Base-by-base conservation (phyloP, 2,113 vertebrate species). In the Microtus montanus region DNA sequence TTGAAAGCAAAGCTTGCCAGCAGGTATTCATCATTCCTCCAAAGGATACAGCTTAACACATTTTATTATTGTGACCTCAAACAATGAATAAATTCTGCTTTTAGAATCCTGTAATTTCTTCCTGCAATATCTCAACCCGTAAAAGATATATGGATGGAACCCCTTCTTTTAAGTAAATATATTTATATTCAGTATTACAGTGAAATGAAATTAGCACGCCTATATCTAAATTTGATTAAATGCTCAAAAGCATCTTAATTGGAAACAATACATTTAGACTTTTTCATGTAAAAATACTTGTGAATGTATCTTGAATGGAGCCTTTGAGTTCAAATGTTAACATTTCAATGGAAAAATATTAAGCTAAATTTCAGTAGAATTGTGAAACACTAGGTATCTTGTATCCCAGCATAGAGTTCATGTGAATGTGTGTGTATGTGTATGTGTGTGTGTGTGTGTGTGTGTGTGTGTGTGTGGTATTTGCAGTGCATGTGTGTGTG, bases 1-100 rank as follows among this genome's bases (percentile, higher is more conserved):
- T 82, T 91, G 89, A 91, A 91, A 71, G 38, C 26, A 71, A 82
- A 82, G 49, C 64, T 91, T 61, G 77, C 89, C 64, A 91, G 68
- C n/a, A 61, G 22, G 0, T 35, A 83, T 47, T 44, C 66, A 44
- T 91, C 66, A 71, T 58, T 15, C 49, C 17, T 83, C 49, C 38
- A 44, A 44, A 80, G 61, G n/a, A 71, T 28, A 58, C 38, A 83
- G 28, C 63, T 85, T 68, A 85, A 58, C 28, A 35, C 68, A 47
- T 44, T 71, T 66, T 28, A 30, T 47, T 66, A 58, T 68, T 71
- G 78, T 58, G 49, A 82, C 20, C 49, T 61, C 52, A 78, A 58
- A 91, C 47, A 58, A 83, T 91, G 78, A 58, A 10, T 19, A 73
- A 73, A 47, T 82, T 73, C 90, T 83, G 54, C 38, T 44, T 15